Base-by-base conservation (phyloP, 2,113 vertebrate genomes). In the Gymnobelideus leadbeateri region DNA sequence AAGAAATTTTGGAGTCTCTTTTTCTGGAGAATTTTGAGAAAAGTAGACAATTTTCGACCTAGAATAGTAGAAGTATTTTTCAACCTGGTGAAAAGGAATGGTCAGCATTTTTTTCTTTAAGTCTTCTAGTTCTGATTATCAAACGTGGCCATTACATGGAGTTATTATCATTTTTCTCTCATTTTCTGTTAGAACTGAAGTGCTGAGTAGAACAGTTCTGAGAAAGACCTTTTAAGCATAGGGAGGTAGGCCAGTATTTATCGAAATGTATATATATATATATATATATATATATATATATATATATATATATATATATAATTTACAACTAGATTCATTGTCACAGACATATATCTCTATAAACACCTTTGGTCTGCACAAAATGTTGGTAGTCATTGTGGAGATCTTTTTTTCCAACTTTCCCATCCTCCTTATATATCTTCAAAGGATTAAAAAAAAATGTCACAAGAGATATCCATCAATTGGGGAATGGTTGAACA, bases 241-340 rank as follows among this genome's bases (percentile, higher is more conserved):
- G 12, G 0, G 5, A 95, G 89, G 6, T 94, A 57, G 12, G 31
- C 84, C 51, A 92, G 89, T 53, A 51, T 95, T 91, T 92, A 51
- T 55, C 47, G 89, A 54, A 77, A 4, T 54, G 2, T 47, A n/a
- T 94, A 12, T 51, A 12, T 51, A 12, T 51, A 12, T 51, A 12
- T 51, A 12, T 51, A 12, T 51, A 12, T 51, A 51, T 51, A 51
- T 51, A 9, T 51, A 51, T 51, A 51, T 51, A 51, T 7, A 51
- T 8, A 51, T 8, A 51, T 7, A 12, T 51, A 51, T 51, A n/a
- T 19, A n/a, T n/a, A 7, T 77, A 68, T 0, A 21, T 14, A 23
- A n/a, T n/a, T n/a, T n/a, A n/a, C 92, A 37, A 55, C 12, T 52
- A 95, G 55, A 95, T 93, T 54, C 93, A 95, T 92, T 96, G 46